Base-by-base conservation (phyloP, 2,797 vertebrate species). In the Lagorchestes hirsutus region DNA sequence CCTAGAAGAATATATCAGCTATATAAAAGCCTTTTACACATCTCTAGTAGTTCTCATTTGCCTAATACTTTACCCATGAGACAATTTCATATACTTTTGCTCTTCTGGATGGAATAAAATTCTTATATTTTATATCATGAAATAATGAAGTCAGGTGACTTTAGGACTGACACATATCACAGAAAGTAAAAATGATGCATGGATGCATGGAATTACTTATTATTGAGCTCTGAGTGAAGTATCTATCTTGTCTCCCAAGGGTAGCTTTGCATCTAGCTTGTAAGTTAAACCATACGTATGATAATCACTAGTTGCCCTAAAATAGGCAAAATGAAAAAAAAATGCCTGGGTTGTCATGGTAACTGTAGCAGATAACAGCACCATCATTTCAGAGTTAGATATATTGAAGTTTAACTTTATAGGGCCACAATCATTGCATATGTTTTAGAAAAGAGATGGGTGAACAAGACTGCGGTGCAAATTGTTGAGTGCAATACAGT, bases 271-370 rank as follows among this genome's bases (percentile, higher is more conserved):
- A 96, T 82, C 31, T 95, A 90, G 50, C 93, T 92, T 91, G 62
- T 57, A 95, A 92, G 57, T 97, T 97, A 97, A 95, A 94, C 34
- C 27, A 97, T 90, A 93, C 54, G 62, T 74, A 94, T 34, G 54
- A 93, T 96, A 97, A 93, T 94, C 90, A 97, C 90, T 55, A 96
- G 90, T 93, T 92, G 54, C 92, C 92, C 90, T 92, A 95, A 93
- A 96, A 94, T 54, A 92, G 54, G 50, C 74, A 82, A 82, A 82
- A 82, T 82, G 74, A 74, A 91, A 93, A 95, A 95, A 95, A 97
- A 97, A 95, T 46, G 3, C 94, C 56, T 62, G 54, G 24, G 90
- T 93, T 94, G 90, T 87, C 91, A 92, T 1, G 1, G 74, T 93
- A 98, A 92, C 94, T 87, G 11, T 34, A 52, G 46, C 58, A 24